These are phyloP conservation scores for Triops longicaudatus DNA, from an alignment of 1,140 invertebrate species.

Conservation along the genomic window DNA sequence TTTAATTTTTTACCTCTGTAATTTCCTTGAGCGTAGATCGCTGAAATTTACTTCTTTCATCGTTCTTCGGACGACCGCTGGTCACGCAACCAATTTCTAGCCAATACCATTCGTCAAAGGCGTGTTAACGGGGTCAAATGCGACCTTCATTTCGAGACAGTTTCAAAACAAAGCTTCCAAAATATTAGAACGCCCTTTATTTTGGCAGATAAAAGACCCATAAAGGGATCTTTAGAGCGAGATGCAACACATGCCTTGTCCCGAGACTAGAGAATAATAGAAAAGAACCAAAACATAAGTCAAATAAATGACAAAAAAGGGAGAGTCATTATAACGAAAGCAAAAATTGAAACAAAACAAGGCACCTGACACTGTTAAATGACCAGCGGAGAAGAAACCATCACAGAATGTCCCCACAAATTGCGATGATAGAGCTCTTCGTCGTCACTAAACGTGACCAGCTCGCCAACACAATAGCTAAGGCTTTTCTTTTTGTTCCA, in stretches of 20 bases:
- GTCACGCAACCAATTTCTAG: slow-evolving; percentile 4
- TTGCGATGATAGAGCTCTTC: slow-evolving; percentile 7
- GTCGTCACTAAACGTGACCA: slow-evolving; percentile 6
- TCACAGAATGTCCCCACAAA: slow-evolving; percentile 2
- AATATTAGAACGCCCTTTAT: too few species aligned
- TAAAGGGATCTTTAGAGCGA: background rate
- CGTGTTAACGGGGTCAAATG: background rate
- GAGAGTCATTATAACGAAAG: too few species aligned
- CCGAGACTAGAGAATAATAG: background rate
- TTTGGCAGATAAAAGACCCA: background rate
- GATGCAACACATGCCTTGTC: background rate
- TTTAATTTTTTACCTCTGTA: slow-evolving; percentile 1
- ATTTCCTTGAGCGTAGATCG: background rate
- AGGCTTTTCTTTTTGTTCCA: background rate
- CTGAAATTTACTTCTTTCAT: background rate
- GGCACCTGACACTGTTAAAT: slow-evolving; percentile 1
- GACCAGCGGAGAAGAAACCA: background rate
- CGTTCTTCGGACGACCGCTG: background rate
- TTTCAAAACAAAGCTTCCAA: too few species aligned
- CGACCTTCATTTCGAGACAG: too few species aligned
- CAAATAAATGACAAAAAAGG: too few species aligned
- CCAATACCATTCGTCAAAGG: background rate
- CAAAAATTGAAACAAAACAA: background rate
- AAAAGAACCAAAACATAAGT: background rate
- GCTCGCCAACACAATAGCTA: background rate